A percentile compares a stretch with the other conserved stretches of the same genome.
Evolutionary conservation across 1,140 invertebrate genomes (phyloP).

Genomic region (Sycobia sp.): DNA sequence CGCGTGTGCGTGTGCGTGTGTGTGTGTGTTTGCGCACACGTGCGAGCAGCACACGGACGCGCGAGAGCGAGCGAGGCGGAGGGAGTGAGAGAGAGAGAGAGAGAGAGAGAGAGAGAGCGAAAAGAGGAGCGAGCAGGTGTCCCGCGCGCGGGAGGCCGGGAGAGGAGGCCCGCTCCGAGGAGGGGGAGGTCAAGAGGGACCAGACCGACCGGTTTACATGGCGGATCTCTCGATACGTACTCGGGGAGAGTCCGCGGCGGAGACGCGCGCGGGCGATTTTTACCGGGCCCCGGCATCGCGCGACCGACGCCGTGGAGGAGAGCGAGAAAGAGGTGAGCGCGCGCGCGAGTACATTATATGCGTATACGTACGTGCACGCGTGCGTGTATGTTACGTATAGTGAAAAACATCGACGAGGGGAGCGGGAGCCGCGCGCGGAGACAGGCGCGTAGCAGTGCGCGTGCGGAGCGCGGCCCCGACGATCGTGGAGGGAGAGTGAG

Average conservation of each 20-base stretch:
- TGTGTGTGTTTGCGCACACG: too few species aligned
- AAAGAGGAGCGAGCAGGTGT: conserved; percentile 56
- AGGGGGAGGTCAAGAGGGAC: conserved; percentile 42
- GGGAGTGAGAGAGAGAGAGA: too few species aligned
- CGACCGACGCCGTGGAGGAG: too few species aligned
- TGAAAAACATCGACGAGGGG: background rate
- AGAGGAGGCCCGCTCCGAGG: background rate
- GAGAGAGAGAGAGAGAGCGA: too few species aligned
- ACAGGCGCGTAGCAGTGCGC: background rate
- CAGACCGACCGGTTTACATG: conserved; percentile 57
- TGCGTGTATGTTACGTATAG: background rate
- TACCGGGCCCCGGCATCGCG: too few species aligned
- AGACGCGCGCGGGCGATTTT: too few species aligned
- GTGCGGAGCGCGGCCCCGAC: too few species aligned
- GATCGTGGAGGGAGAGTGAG: background rate
- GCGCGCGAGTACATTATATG: too few species aligned
- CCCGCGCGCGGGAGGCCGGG: conserved; percentile 38
- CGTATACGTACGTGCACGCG: background rate
- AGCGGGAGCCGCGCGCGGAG: background rate
- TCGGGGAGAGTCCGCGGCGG: background rate
- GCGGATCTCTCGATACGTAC: conserved; percentile 23
- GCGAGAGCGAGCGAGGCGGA: too few species aligned
- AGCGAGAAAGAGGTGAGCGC: too few species aligned
- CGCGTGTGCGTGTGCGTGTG: too few species aligned
- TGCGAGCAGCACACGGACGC: too few species aligned